These are phyloP conservation scores for Heteromormyrus szaboi DNA, from an alignment of 2,797 vertebrate species.

Conservation along the genomic window DNA sequence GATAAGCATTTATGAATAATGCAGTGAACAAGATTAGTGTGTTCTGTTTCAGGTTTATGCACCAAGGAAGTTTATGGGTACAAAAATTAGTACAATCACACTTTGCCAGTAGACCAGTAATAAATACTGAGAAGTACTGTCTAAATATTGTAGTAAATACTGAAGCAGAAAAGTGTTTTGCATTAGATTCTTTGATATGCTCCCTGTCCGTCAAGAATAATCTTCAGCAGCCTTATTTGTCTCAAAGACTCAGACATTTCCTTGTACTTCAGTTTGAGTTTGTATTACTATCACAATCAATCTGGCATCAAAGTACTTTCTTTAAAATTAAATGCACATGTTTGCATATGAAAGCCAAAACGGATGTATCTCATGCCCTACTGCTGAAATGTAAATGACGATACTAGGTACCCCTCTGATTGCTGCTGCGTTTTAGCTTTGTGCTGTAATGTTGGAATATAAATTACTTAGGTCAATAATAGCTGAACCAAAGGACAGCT, in stretches of 20 bases:
- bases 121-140: background rate
- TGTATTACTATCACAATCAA: background rate
- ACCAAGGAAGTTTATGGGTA: background rate
- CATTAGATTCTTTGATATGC: background rate
- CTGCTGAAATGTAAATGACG: background rate
- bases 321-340: background rate
- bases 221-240: slow-evolving; percentile 14
- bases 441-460: background rate
- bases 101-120: background rate
- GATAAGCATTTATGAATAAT: background rate
- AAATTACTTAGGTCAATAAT: background rate
- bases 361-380: background rate
- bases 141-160: background rate
- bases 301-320: slow-evolving; percentile 17
- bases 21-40: background rate
- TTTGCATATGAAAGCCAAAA: background rate
- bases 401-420: background rate
- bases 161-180: background rate
- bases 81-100: background rate
- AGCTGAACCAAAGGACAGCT: background rate
- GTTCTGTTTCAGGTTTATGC: background rate
- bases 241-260: slow-evolving; percentile 34
- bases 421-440: background rate
- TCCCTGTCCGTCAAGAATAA: slow-evolving; percentile 25
- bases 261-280: slow-evolving; percentile 14